These are phyloP conservation scores for Clavelina lepadiformis DNA, from an alignment of 23 tunicate species.

Conservation along the genomic window DNA sequence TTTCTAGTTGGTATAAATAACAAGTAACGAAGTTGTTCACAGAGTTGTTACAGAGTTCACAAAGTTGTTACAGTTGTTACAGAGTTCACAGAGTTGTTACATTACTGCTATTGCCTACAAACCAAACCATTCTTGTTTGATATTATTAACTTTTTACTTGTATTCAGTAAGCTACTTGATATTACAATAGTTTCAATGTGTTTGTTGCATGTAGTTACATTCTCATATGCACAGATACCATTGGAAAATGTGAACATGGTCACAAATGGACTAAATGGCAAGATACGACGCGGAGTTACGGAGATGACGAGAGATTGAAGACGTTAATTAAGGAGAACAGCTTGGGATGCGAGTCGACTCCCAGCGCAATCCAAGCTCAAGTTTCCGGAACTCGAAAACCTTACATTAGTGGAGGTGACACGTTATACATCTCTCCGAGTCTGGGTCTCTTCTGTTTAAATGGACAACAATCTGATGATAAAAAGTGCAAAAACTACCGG, in stretches of 20 bases:
- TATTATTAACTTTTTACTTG: too few species aligned
- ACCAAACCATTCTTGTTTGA: too few species aligned
- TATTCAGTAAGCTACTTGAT: too few species aligned
- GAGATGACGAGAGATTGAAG: background rate
- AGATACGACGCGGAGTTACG: background rate
- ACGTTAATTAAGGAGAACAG: background rate
- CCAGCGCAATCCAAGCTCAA: slow-evolving; percentile 31
- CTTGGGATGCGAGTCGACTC: background rate
- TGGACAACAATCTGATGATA: background rate
- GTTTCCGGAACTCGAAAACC: slow-evolving; percentile 4
- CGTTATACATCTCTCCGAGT: slow-evolving; percentile 1
- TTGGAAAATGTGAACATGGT: background rate
- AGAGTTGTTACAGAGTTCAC: too few species aligned
- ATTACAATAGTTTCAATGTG: background rate
- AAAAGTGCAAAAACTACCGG: slow-evolving; percentile 3
- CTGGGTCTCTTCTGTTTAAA: slow-evolving; percentile 7
- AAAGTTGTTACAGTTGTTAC: too few species aligned
- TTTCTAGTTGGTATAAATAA: too few species aligned
- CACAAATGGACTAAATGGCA: slow-evolving; percentile 23
- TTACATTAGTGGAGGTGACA: slow-evolving; percentile 14
- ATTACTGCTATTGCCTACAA: too few species aligned
- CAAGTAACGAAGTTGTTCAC: too few species aligned
- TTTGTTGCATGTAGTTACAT: too few species aligned
- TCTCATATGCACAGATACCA: slow-evolving; percentile 1
- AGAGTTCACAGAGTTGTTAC: too few species aligned